These are phyloP conservation scores for Nycticebus coucang DNA, from an alignment of 2,113 vertebrate genomes.

Conservation along the genomic window DNA sequence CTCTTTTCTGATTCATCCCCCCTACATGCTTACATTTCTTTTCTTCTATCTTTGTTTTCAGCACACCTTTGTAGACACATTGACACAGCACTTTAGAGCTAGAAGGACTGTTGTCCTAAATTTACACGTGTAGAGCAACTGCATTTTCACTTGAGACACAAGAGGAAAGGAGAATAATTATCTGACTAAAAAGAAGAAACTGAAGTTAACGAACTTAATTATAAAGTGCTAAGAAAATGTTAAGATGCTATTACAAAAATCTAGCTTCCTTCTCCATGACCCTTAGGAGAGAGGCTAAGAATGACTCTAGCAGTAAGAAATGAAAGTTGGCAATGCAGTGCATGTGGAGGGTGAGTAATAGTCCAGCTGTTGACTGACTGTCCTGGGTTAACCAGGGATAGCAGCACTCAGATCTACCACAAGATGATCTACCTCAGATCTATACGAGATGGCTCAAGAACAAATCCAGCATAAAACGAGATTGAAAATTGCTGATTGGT, in stretches of 20 bases:
- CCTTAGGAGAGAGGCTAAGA: neutral
- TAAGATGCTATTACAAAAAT: neutral
- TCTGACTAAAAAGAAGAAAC: neutral
- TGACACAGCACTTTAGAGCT: neutral
- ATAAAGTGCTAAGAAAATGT: neutral
- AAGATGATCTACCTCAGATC: too few species aligned
- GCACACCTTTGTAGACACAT: neutral
- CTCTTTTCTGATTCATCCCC: neutral
- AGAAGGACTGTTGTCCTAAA: neutral
- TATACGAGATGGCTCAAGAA: neutral
- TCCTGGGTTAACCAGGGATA: neutral
- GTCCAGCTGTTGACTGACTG: too few species aligned
- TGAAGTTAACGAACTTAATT: neutral
- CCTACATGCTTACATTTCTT: neutral
- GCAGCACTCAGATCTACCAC: neutral
- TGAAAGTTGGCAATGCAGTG: neutral
- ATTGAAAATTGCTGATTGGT: neutral
- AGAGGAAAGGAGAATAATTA: neutral
- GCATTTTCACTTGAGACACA: neutral
- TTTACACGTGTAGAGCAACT: neutral
- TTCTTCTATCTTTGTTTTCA: neutral
- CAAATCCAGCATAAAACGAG: neutral
- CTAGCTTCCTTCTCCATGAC: neutral
- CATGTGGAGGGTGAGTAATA: neutral
- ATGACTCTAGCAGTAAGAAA: neutral